phyloP scores from a whole-genome alignment of 2,888 invertebrate species.

The Arrhopalites spinosus region DNA sequence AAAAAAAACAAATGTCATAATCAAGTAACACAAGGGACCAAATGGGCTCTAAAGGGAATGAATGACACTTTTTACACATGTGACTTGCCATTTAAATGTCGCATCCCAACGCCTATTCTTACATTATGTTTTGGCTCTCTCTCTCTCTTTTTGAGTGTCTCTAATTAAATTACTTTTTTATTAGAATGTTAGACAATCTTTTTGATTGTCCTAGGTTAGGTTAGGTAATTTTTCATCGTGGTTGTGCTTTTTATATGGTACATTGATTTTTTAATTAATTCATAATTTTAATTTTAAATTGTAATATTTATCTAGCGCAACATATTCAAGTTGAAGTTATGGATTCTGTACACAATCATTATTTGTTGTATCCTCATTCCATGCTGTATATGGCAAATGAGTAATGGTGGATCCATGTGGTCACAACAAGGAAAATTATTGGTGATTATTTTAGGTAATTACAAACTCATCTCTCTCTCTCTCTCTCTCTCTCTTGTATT shows the following conservation, averaged over 20 bases:
- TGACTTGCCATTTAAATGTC: too few species aligned
- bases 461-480: too few species aligned
- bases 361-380: constrained; percentile 23
- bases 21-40: background rate
- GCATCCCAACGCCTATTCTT: too few species aligned
- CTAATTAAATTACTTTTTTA: too few species aligned
- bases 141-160: too few species aligned
- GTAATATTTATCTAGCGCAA: constrained; percentile 1
- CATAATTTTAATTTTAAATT: background rate
- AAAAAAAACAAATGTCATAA: background rate
- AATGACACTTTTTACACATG: background rate
- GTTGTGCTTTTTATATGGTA: too few species aligned
- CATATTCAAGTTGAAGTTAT: constrained; percentile 27
- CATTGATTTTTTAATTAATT: background rate
- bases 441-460: too few species aligned
- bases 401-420: background rate
- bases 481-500: too few species aligned
- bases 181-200: too few species aligned
- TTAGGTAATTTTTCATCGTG: too few species aligned
- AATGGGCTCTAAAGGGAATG: background rate
- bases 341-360: constrained; percentile 26
- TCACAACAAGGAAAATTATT: constrained; percentile 13
- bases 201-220: too few species aligned
- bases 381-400: constrained; percentile 22
- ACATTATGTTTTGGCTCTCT: too few species aligned